Conservation (phyloP, 2,888 invertebrate genomes). For the Synergus itoensis region DNA sequence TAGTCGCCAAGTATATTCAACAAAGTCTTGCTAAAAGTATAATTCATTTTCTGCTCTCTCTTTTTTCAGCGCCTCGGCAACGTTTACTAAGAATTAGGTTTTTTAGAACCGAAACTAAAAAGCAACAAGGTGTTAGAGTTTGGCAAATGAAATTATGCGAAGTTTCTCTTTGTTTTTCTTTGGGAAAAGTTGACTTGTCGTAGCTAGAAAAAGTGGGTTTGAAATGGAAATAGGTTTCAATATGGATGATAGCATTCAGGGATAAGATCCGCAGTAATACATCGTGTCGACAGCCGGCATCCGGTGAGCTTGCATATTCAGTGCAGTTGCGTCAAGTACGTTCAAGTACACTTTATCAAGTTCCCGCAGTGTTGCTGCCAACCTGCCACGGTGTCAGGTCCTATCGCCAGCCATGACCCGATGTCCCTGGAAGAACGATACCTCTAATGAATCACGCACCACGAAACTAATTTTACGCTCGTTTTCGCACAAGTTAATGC, state of each 20-base stretch:
- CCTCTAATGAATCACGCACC: conserved; percentile 28
- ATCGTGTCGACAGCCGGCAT: conserved; percentile 74
- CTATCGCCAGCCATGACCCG: conserved; percentile 53
- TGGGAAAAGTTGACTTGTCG: conserved; percentile 44
- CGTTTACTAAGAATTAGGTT: conserved; percentile 41
- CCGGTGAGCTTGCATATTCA: conserved; percentile 76
- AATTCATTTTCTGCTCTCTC: conserved; percentile 20
- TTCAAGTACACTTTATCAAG: conserved; percentile 71
- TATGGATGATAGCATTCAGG: conserved; percentile 69
- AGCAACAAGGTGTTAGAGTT: conserved; percentile 1
- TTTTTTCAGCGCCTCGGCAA: conserved; percentile 63
- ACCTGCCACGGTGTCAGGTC: conserved; percentile 44
- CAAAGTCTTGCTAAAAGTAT: neutral
- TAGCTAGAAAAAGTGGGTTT: conserved; percentile 58
- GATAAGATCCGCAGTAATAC: conserved; percentile 76
- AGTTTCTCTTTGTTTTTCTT: conserved; percentile 3
- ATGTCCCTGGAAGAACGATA: conserved; percentile 42
- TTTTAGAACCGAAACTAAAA: neutral
- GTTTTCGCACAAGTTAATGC: conserved; percentile 26
- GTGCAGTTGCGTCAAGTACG: conserved; percentile 69
- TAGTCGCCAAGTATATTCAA: too few species aligned
- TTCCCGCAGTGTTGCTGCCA: conserved; percentile 57
- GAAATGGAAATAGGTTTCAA: conserved; percentile 69
- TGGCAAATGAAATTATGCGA: neutral
- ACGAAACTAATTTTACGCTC: conserved; percentile 28